Base-by-base conservation (phyloP, 2,113 vertebrate species). In the Geococcyx californianus region DNA sequence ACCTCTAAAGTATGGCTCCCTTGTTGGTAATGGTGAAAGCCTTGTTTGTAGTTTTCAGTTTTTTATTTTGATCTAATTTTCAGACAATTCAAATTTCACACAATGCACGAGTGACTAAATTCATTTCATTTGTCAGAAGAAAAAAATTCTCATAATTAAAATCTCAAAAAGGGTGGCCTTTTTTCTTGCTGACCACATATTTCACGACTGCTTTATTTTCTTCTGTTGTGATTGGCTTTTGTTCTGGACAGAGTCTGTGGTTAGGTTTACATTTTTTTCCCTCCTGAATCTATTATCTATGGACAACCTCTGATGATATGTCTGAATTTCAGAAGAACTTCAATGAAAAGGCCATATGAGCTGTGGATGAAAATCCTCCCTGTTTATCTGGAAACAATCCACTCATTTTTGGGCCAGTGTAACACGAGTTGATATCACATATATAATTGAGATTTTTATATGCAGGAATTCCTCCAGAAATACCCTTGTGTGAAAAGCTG, bases 21-120 rank as follows among this genome's bases (percentile, higher is more conserved):
- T 94, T 62, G 96, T 96, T 96, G 97, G 96, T 87, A 89, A 96
- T 97, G 97, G 85, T 92, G 95, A 98, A 97, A 83, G 95, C 64
- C 94, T 68, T 67, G 26, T 90, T 97, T 96, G 89, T 97, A 98
- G 97, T 97, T 98, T 98, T 97, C 97, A 95, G 97, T 96, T 98
- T 49, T 97, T 98, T 95, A 98, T 97, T 98, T 98, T 98, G 96
- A 98, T 98, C 98, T 98, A 97, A 98, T 98, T 98, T 98, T 97
- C 97, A 98, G 96, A 98, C 95, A 97, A 96, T 98, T 98, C 98
- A 97, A 98, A 97, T 98, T 98, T 97, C 92, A 91, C 95, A 97
- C 95, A 89, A 97, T 97, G 98, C 97, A 97, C 97, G 97, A 98
- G 78, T 97, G 97, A 97, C 94, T 97, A 98, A 97, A 98, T 98